Conservation (phyloP, 2,113 vertebrate species). For the Vidua macroura region DNA sequence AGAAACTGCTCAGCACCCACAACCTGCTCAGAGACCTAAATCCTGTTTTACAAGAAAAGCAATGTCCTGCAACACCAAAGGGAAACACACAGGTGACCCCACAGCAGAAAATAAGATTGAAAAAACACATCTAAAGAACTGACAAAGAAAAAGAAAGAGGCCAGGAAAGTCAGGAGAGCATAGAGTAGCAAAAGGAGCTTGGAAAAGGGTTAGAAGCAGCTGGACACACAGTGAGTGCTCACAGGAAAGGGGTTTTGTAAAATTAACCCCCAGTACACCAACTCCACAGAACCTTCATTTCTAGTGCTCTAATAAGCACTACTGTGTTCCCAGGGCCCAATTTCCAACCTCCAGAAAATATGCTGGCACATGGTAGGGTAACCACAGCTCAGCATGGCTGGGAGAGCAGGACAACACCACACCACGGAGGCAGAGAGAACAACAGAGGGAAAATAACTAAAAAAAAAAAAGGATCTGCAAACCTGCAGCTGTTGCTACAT, state of each 20-base stretch:
- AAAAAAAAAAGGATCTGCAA: background rate
- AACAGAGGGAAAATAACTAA: fast-evolving
- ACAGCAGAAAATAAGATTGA: background rate
- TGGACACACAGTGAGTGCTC: background rate
- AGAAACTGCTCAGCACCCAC: background rate
- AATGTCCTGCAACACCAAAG: background rate
- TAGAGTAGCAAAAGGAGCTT: background rate
- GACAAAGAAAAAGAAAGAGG: background rate
- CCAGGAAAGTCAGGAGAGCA: background rate
- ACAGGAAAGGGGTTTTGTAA: background rate
- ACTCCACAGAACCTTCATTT: background rate
- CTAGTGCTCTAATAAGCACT: background rate
- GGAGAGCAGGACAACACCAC: background rate
- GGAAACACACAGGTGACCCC: background rate
- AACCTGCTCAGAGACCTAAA: background rate
- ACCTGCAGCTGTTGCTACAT: background rate
- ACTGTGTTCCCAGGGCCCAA: background rate
- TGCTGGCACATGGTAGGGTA: background rate
- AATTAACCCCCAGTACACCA: background rate
- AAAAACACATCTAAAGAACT: background rate
- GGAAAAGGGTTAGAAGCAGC: background rate
- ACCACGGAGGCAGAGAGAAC: fast-evolving
- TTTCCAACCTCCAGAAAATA: background rate
- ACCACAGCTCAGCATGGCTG: background rate
- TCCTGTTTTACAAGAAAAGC: background rate